phyloP scores from a whole-genome alignment of 2,113 vertebrate genomes.

The Passer montanus region DNA sequence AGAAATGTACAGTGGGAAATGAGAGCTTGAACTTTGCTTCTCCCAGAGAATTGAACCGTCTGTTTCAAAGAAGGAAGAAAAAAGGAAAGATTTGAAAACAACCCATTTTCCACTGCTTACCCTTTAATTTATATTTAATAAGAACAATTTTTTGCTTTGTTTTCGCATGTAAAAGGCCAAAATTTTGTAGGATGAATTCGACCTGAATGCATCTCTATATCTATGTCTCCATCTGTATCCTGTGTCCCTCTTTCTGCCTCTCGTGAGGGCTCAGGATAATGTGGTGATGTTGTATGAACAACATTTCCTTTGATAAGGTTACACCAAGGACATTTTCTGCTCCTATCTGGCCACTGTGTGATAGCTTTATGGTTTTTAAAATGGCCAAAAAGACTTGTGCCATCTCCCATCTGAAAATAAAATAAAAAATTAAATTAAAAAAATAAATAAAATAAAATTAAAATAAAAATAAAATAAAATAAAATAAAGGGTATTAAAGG shows the following conservation, averaged over 20 bases:
- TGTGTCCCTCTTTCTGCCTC: not conserved
- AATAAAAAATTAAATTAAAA: not conserved
- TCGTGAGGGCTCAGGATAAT: not conserved
- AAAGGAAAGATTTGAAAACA: constrained; percentile 34
- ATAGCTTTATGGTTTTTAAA: not conserved
- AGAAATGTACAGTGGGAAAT: constrained; percentile 64
- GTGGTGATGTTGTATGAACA: not conserved
- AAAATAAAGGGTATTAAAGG: not conserved
- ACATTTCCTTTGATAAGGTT: not conserved
- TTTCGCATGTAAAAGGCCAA: not conserved
- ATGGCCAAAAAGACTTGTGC: not conserved
- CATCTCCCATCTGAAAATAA: not conserved
- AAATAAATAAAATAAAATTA: not conserved
- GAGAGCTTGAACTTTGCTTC: constrained; percentile 67
- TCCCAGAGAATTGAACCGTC: constrained; percentile 13
- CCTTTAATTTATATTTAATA: constrained; percentile 41
- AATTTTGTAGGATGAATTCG: not conserved
- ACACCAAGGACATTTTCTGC: not conserved
- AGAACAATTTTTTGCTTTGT: not conserved
- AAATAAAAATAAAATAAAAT: not conserved
- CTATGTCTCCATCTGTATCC: not conserved
- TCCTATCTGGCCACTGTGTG: not conserved
- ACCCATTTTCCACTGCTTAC: constrained; percentile 34
- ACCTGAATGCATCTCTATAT: not conserved
- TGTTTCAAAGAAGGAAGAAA: constrained; percentile 14